Percentiles rank a stretch among this genome's conserved stretches.
phyloP scores from a whole-genome alignment of 2,888 invertebrate species.

The Cataglyphis cursor region DNA sequence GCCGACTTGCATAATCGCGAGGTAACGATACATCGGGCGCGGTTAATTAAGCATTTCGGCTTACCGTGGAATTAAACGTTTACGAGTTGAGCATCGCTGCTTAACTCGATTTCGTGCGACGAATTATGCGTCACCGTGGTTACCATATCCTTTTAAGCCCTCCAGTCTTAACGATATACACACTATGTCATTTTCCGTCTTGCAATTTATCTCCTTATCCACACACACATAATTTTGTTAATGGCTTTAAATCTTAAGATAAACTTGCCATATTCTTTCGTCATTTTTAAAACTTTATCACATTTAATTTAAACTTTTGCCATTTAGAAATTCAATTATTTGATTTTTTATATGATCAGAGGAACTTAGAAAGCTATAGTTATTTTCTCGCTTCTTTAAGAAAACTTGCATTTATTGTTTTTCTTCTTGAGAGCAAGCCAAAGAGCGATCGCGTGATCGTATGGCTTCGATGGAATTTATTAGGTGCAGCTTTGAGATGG shows the following conservation, averaged over 20 bases:
- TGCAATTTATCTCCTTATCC: neutral
- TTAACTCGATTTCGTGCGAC: constrained; percentile 44
- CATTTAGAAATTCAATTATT: neutral
- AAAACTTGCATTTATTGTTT: constrained; percentile 1
- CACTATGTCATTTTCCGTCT: neutral
- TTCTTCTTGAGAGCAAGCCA: constrained; percentile 1
- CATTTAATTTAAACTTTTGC: neutral
- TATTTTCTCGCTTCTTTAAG: neutral
- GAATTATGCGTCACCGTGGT: constrained; percentile 1
- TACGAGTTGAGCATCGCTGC: constrained; percentile 6
- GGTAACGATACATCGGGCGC: constrained; percentile 57
- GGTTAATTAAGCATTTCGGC: constrained; percentile 68
- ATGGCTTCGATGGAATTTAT: constrained; percentile 64
- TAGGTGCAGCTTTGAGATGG: constrained; percentile 54
- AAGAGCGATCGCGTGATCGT: constrained; percentile 20
- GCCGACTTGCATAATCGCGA: constrained; percentile 45
- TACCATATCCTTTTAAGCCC: neutral
- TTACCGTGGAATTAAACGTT: constrained; percentile 59
- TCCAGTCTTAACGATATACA: neutral
- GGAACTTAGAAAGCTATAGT: neutral
- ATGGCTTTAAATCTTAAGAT: neutral
- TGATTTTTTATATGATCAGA: neutral
- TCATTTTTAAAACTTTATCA: neutral
- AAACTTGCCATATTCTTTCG: neutral
- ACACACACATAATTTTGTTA: neutral